Conservation (phyloP, 2,888 invertebrate genomes). For the Orchesella flavescens region DNA sequence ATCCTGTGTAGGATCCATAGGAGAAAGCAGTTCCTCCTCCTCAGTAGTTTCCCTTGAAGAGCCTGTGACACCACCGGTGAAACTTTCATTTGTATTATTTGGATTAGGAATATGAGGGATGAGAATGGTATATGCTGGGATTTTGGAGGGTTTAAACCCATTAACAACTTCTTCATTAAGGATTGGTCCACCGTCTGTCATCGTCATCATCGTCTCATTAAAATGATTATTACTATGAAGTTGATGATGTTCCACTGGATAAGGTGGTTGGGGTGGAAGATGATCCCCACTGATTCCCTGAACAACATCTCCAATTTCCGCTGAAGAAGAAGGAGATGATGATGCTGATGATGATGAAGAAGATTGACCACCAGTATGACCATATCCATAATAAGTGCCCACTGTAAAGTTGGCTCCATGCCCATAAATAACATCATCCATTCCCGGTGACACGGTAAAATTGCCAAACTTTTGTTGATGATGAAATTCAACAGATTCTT, state of each 20-base stretch:
- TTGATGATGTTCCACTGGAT: neutral
- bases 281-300: neutral
- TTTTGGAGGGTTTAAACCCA: constrained; percentile 64
- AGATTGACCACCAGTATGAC: constrained; percentile 33
- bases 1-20: neutral
- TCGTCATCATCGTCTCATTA: neutral
- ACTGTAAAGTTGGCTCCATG: constrained; percentile 48
- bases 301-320: neutral
- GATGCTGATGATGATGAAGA: too few relatives aligned
- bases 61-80: neutral
- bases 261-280: neutral
- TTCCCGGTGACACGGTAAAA: constrained; percentile 9
- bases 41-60: neutral
- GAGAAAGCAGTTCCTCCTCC: neutral
- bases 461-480: neutral
- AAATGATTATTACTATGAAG: neutral
- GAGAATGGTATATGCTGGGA: constrained; percentile 69
- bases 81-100: neutral
- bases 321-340: neutral
- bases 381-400: constrained; percentile 64
- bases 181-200: neutral
- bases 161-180: constrained; percentile 33
- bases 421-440: constrained; percentile 40
- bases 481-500: constrained; percentile 21
- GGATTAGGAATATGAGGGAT: constrained; percentile 70